These are phyloP conservation scores for Eutolmus rufibarbis DNA, from an alignment of 2,888 invertebrate species.

Conservation along the genomic window DNA sequence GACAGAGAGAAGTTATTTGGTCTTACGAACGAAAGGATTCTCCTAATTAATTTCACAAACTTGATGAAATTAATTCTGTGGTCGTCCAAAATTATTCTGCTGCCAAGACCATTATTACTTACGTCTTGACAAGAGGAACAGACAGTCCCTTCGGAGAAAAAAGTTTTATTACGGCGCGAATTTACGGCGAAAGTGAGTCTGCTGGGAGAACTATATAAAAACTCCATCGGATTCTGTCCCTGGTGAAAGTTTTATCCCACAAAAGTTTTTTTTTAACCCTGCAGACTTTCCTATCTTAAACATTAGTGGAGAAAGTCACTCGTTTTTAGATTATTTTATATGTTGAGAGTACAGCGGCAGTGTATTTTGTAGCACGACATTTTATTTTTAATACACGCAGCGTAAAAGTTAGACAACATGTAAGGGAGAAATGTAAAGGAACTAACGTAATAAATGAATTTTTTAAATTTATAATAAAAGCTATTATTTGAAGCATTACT, in stretches of 20 bases:
- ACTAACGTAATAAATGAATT: no score
- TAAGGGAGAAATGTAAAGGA: no score
- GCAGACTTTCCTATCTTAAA: not conserved
- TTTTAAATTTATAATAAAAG: no score
- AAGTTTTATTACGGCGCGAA: not conserved
- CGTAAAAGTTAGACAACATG: not conserved
- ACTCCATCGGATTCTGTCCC: not conserved
- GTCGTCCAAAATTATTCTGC: not conserved
- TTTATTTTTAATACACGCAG: not conserved
- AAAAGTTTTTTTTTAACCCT: not conserved
- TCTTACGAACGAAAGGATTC: not conserved
- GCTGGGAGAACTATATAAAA: not conserved
- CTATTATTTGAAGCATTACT: no score
- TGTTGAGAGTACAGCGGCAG: not conserved
- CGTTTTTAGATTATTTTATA: not conserved
- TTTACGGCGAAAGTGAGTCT: not conserved
- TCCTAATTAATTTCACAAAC: slow-evolving; percentile 16
- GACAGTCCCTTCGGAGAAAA: not conserved
- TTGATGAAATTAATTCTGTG: slow-evolving; percentile 15
- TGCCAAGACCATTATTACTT: not conserved
- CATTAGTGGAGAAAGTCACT: not conserved
- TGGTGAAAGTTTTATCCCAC: not conserved
- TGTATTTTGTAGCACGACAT: not conserved
- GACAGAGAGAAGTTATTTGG: not conserved
- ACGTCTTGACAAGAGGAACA: not conserved